Conservation (phyloP, 2,888 invertebrate genomes). For the Eucriotettix oculatus region DNA sequence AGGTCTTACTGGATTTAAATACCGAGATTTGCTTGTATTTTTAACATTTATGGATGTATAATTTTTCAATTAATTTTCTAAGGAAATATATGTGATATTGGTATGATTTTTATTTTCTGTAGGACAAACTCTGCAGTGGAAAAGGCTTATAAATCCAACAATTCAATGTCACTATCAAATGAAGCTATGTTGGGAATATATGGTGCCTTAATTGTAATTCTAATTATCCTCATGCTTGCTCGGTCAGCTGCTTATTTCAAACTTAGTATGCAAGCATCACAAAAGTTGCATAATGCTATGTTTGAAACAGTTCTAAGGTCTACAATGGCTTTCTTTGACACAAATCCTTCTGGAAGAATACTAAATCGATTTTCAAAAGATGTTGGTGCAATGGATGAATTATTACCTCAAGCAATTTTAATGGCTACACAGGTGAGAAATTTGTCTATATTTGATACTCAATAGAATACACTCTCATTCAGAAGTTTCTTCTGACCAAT, state of each 20-base stretch:
- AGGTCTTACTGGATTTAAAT: too few relatives aligned
- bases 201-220: constrained; percentile 26
- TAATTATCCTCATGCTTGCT: constrained; percentile 28
- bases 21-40: too few relatives aligned
- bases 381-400: constrained; percentile 41
- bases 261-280: constrained; percentile 61
- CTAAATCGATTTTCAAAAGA: constrained; percentile 83
- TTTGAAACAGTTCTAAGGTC: constrained; percentile 65
- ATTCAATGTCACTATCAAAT: too few relatives aligned
- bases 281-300: constrained; percentile 66
- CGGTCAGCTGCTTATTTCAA: constrained; percentile 5
- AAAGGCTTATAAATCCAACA: too few relatives aligned
- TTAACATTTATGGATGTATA: too few relatives aligned
- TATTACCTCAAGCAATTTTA: constrained; percentile 22
- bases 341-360: constrained; percentile 59
- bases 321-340: constrained; percentile 75
- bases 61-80: too few relatives aligned
- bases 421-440: constrained; percentile 5
- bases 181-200: constrained; percentile 19
- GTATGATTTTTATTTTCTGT: too few relatives aligned
- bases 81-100: too few relatives aligned
- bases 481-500: too few relatives aligned
- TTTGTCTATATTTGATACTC: too few relatives aligned
- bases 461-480: too few relatives aligned
- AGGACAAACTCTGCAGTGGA: too few relatives aligned